phyloP scores from a whole-genome alignment of 2,797 vertebrate genomes.

The Poecilia wingei region DNA sequence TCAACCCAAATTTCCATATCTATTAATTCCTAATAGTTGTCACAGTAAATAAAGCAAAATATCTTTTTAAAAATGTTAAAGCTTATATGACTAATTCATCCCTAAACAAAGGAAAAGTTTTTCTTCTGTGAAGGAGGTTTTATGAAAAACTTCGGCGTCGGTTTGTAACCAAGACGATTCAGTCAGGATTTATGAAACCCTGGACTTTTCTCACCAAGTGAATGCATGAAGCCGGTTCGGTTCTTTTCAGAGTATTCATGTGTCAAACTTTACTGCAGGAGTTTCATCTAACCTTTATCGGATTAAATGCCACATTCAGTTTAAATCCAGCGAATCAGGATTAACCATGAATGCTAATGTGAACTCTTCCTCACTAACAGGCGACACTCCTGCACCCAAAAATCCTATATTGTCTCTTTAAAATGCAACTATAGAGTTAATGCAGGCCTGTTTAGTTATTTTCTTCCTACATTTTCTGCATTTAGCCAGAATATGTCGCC shows the following conservation, averaged over 20 bases:
- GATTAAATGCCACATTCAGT: conserved; percentile 12
- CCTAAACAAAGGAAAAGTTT: neutral
- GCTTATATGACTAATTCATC: neutral
- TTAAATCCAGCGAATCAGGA: neutral
- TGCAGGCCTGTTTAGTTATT: conserved; percentile 37
- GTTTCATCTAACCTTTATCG: neutral
- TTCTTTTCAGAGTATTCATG: neutral
- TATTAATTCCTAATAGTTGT: neutral
- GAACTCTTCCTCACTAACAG: neutral
- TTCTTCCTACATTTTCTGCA: conserved; percentile 23
- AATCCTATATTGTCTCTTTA: conserved; percentile 41
- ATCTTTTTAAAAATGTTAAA: neutral
- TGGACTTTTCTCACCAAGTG: neutral
- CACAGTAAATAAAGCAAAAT: neutral
- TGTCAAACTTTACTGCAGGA: neutral
- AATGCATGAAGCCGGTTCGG: neutral
- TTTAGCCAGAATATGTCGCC: conserved; percentile 1
- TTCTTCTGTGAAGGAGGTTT: neutral
- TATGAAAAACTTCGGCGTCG: neutral
- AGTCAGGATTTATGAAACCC: neutral
- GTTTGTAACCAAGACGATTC: too few species aligned
- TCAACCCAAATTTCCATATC: neutral
- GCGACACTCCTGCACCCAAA: conserved; percentile 20
- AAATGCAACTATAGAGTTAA: conserved; percentile 29
- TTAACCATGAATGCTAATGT: conserved; percentile 12